Conservation (phyloP, 1,140 invertebrate species). For the Meloidogyne floridensis region DNA sequence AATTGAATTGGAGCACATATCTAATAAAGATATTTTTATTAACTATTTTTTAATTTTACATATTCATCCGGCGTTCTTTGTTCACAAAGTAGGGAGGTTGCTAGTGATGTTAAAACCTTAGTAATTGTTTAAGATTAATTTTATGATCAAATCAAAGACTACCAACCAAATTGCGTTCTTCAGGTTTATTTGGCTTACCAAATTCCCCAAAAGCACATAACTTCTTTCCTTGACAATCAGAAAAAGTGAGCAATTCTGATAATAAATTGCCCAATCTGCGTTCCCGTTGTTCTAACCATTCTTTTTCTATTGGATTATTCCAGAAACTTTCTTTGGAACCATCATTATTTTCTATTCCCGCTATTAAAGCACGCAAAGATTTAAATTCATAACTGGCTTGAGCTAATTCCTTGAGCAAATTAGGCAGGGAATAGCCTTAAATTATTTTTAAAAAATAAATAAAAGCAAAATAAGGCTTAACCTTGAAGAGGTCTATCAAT, state of each 20-base stretch:
- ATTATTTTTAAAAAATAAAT: neutral
- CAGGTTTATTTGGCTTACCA: slow-evolving; percentile 18
- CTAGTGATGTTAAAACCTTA: slow-evolving; percentile 36
- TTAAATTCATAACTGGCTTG: slow-evolving; percentile 43
- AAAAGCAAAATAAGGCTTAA: neutral
- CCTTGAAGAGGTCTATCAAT: slow-evolving; percentile 18
- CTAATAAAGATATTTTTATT: slow-evolving; percentile 1
- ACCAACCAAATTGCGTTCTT: slow-evolving; percentile 36
- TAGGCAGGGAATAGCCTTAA: slow-evolving; percentile 39
- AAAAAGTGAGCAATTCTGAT: slow-evolving; percentile 48
- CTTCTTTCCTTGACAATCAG: slow-evolving; percentile 37
- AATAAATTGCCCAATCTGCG: slow-evolving; percentile 26
- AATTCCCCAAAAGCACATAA: slow-evolving; percentile 47
- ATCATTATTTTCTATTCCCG: neutral
- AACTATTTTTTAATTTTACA: slow-evolving; percentile 22
- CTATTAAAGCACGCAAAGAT: slow-evolving; percentile 26
- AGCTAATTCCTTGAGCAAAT: slow-evolving; percentile 40
- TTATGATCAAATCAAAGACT: too few species aligned
- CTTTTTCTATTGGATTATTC: slow-evolving; percentile 12
- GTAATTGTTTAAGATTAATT: neutral
- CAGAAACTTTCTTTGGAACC: neutral
- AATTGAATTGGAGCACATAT: slow-evolving; percentile 30
- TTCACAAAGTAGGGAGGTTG: slow-evolving; percentile 52
- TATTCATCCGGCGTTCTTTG: slow-evolving; percentile 46
- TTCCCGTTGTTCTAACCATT: slow-evolving; percentile 19